phyloP scores from a whole-genome alignment of 2,888 invertebrate genomes.

The Lacanobia wlatinum region DNA sequence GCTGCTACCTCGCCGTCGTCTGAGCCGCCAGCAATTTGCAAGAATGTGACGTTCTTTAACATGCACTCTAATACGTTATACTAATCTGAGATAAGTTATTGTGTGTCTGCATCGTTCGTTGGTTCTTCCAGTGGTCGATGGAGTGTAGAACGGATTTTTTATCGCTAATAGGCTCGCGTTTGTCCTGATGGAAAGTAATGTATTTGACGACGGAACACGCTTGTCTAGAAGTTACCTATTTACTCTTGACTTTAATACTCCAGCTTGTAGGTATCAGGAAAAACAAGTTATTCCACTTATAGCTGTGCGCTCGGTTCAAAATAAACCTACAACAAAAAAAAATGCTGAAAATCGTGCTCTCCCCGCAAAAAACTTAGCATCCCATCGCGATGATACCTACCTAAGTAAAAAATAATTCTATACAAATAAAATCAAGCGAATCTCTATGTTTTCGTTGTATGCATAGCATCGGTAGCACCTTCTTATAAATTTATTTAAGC shows the following conservation, averaged over 20 bases:
- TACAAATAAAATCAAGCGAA: slow-evolving; percentile 34
- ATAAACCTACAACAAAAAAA: neutral
- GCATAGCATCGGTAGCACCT: slow-evolving; percentile 70
- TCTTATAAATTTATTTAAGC: slow-evolving; percentile 76
- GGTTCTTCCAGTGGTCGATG: slow-evolving; percentile 7
- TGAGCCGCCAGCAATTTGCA: neutral
- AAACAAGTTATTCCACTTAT: too few relatives aligned
- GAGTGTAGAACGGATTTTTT: neutral
- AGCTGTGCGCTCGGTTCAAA: too few relatives aligned
- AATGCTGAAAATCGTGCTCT: neutral
- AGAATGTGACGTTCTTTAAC: slow-evolving; percentile 25
- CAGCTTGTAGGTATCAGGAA: too few relatives aligned
- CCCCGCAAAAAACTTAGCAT: neutral
- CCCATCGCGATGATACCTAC: neutral
- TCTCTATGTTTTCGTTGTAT: slow-evolving; percentile 48
- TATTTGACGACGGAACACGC: too few relatives aligned
- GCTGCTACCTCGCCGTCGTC: neutral
- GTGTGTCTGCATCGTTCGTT: slow-evolving; percentile 27
- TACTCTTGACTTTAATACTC: too few relatives aligned
- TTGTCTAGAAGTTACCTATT: too few relatives aligned
- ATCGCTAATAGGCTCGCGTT: too few relatives aligned
- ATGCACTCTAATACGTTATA: slow-evolving; percentile 63
- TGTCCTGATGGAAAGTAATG: too few relatives aligned
- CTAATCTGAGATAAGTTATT: slow-evolving; percentile 70
- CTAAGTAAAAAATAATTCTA: slow-evolving; percentile 10